phyloP scores from a whole-genome alignment of 1,140 invertebrate genomes.

The Cephus cinctus region DNA sequence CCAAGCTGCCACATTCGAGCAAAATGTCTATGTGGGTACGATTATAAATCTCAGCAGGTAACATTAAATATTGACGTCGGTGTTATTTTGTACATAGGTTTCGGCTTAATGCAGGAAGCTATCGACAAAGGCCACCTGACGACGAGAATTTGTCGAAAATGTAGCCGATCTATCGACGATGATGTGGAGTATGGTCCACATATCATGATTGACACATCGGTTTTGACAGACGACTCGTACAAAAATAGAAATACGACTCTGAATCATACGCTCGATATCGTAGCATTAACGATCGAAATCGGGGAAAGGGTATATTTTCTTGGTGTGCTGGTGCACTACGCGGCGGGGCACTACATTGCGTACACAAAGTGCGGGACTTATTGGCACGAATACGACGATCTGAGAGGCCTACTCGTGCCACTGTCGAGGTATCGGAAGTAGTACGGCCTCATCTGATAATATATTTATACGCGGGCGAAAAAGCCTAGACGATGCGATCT shows the following conservation, averaged over 20 bases:
- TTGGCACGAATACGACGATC: conserved; percentile 14
- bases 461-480: not conserved
- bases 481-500: too few relatives aligned
- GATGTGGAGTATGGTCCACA: conserved; percentile 12
- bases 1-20: conserved; percentile 3
- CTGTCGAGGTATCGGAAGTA: not conserved
- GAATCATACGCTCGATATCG: conserved; percentile 3
- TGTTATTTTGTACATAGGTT: conserved; percentile 10
- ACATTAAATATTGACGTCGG: conserved; percentile 2
- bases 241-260: conserved; percentile 3
- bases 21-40: conserved; percentile 8
- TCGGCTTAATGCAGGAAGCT: conserved; percentile 13
- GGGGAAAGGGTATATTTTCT: conserved; percentile 2
- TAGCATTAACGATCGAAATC: not conserved
- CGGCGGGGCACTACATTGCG: conserved; percentile 6
- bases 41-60: not conserved
- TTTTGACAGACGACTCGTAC: conserved; percentile 8
- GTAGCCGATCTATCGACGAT: conserved; percentile 2
- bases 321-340: not conserved
- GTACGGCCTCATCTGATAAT: not conserved
- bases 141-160: conserved; percentile 6
- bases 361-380: conserved; percentile 10
- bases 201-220: conserved; percentile 5
- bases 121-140: not conserved
- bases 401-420: not conserved